phyloP scores from a whole-genome alignment of 2,113 vertebrate genomes.

The Phrynosoma platyrhinos region DNA sequence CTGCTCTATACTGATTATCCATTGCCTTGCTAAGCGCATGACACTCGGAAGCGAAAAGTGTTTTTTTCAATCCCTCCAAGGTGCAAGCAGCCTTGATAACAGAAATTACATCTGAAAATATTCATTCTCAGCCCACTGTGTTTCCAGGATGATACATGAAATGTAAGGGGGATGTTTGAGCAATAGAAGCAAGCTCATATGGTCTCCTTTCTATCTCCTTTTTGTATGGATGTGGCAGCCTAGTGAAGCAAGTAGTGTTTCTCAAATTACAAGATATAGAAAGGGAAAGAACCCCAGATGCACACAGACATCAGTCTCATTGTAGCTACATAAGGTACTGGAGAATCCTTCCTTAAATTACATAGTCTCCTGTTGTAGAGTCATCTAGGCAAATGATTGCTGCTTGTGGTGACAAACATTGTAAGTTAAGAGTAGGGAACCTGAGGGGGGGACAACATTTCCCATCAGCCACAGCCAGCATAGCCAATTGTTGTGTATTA shows the following conservation, averaged over 20 bases:
- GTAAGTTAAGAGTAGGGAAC: too few relatives aligned
- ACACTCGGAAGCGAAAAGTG: not conserved
- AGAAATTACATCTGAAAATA: constrained; percentile 23
- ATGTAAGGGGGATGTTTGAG: not conserved
- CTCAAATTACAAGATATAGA: not conserved
- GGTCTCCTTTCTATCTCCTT: not conserved
- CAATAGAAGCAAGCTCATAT: not conserved
- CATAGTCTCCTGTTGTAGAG: not conserved
- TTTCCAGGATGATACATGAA: not conserved
- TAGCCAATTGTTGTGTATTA: not conserved
- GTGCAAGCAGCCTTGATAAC: constrained; percentile 26
- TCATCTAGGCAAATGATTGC: not conserved
- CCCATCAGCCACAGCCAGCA: not conserved
- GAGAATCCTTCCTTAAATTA: not conserved
- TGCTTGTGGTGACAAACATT: not conserved
- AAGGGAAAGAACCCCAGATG: not conserved
- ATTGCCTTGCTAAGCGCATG: not conserved
- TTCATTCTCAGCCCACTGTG: not conserved
- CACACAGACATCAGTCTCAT: not conserved
- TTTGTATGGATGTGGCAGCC: not conserved
- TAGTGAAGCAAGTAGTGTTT: not conserved
- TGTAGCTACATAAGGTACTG: not conserved
- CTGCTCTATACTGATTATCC: constrained; percentile 11
- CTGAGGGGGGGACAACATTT: not conserved
- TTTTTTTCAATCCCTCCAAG: not conserved